Conservation (phyloP, 1,140 invertebrate species). For the Neodiprion lecontei region DNA sequence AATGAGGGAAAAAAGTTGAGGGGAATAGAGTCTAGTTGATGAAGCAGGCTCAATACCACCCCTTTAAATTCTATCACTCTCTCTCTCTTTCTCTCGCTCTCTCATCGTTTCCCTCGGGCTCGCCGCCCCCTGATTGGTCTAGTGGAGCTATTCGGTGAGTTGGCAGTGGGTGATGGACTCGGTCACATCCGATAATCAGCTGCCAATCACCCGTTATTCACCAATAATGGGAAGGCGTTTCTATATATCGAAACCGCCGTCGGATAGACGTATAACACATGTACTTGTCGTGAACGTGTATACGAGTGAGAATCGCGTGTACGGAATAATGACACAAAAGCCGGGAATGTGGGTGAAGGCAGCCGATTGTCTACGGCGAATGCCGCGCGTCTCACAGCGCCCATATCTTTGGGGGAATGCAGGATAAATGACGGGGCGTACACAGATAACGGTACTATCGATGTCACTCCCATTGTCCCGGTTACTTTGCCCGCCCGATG, state of each 20-base stretch:
- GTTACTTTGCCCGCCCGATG: not conserved
- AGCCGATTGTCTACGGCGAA: not conserved
- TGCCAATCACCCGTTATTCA: slow-evolving; percentile 2
- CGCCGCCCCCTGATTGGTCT: too few species aligned
- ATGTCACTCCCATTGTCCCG: not conserved
- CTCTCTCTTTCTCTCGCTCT: too few species aligned
- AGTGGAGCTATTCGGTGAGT: too few species aligned
- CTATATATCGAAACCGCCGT: not conserved
- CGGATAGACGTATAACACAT: too few species aligned
- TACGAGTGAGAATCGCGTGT: too few species aligned
- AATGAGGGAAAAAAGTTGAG: too few species aligned
- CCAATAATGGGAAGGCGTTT: not conserved
- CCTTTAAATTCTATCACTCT: too few species aligned
- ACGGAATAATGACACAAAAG: too few species aligned
- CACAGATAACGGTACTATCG: slow-evolving; percentile 4
- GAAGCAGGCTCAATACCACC: too few species aligned
- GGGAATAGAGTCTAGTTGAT: too few species aligned
- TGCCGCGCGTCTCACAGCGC: not conserved
- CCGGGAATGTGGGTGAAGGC: not conserved
- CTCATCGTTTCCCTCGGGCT: too few species aligned
- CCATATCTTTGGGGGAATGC: not conserved
- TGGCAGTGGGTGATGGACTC: not conserved
- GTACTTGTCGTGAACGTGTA: too few species aligned
- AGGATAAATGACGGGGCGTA: slow-evolving; percentile 5
- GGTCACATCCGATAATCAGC: slow-evolving; percentile 7